Base-by-base conservation (phyloP, 2,113 vertebrate species). In the Apeltes quadracus region DNA sequence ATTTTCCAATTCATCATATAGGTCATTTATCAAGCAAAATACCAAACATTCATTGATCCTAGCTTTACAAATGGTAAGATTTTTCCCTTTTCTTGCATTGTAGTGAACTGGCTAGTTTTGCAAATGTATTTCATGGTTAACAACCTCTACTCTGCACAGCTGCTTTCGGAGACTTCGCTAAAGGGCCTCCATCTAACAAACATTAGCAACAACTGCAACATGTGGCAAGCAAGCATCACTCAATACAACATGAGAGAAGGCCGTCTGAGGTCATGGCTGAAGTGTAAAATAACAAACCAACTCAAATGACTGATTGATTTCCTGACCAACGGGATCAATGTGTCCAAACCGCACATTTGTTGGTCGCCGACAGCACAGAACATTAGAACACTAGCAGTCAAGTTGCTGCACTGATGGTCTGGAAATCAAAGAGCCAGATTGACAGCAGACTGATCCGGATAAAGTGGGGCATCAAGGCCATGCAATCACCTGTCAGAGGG, bases 231-330 rank as follows among this genome's bases (percentile, higher is more conserved):
- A 22, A 78, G 23, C 25, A n/a, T 62, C 71, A 63, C 39, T 81
- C 65, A 74, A 53, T 79, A 76, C 12, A 55, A 39, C 39, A 11
- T 53, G 13, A 77, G 58, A 1, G 7, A 48, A 32, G 57, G 39
- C 36, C 32, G 62, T 62, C 83, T 64, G 44, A 64, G 48, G 74
- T 67, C 82, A 84, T 54, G 63, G 69, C 39, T 59, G 56, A 78
- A 71, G 53, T 83, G 63, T 61, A 70, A 66, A 69, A 73, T 79
- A 68, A 68, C 34, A 64, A 51, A 56, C 56, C 13, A 39, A 65
- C 57, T 48, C 34, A 11, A 22, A 32, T 63, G 27, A 64, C 15
- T 12, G 25, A 65, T 25, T 41, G 79, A 78, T 68, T 58, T 72
- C 77, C 43, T 48, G 69, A 53, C 76, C 61, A 46, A 43, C 7